Base-by-base conservation (phyloP, 2,797 vertebrate genomes). In the Echiichthys vipera region DNA sequence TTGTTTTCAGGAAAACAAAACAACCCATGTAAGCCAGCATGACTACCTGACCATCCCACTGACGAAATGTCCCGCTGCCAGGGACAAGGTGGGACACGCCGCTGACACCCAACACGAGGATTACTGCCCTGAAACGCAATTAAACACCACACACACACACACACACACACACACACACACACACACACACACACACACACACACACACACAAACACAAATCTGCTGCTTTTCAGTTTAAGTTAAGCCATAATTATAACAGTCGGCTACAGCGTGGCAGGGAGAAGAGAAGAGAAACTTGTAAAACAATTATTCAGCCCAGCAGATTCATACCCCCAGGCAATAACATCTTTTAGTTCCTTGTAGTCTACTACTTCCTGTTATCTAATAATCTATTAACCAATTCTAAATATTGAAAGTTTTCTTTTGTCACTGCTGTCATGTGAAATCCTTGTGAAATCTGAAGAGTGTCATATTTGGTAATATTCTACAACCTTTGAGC, bases 31-130 rank as follows among this genome's bases (percentile, higher is more conserved):
- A 57, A 66, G 65, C 71, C 39, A 34, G 30, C 20, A 37, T 7
- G 39, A 74, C 46, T 27, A 66, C 24, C 39, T 0, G 20, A 51
- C 32, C 27, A 25, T 71, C 56, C 76, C 24, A 34, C 30, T 47
- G 75, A 51, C 4, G 0, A 78, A 65, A 50, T 51, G 70, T 77
- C 74, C 69, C 9, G 49, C 58, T 67, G 74, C 51, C 50, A 18
- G 30, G 75, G 69, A 81, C 67, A n/a, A 58, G 78, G 74, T 72
- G 69, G 77, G 71, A 81, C 76, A 69, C 18, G 67, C 69, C 75
- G n/a, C n/a, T n/a, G 36, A 25, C 67, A 54, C 47, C 42, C 29
- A 58, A 74, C 65, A 59, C 47, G 13, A 30, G 70, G 77, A 77
- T 84, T 76, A 78, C 64, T 22, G 61, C 45, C 55, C 64, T 71